A percentile compares a stretch with the other conserved stretches of the same genome.
These are phyloP conservation scores for Amphibalanus amphitrite DNA, from an alignment of 1,140 invertebrate genomes.

Conservation along the genomic window DNA sequence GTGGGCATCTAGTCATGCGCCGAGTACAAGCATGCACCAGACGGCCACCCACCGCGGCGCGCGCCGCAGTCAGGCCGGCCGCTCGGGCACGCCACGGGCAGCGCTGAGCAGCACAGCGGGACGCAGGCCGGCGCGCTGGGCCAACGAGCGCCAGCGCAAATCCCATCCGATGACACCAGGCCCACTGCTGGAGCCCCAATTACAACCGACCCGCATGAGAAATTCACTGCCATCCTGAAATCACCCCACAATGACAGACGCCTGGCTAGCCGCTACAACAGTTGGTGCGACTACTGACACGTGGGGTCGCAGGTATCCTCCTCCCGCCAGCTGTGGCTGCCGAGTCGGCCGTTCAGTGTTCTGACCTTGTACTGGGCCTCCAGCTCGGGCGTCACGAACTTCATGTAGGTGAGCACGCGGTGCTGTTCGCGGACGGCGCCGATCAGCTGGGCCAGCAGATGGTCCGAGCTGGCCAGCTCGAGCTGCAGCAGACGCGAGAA, in stretches of 20 bases:
- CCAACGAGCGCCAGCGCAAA: too few species aligned
- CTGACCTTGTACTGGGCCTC: not conserved
- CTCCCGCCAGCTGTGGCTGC: too few species aligned
- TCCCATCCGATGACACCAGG: too few species aligned
- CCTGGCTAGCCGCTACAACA: too few species aligned
- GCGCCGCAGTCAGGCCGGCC: not conserved
- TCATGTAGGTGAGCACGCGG: not conserved
- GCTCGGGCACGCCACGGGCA: not conserved
- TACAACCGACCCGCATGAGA: too few species aligned
- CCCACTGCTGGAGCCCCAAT: too few species aligned
- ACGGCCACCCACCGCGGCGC: conserved; percentile 8
- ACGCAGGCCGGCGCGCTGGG: too few species aligned
- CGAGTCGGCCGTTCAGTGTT: too few species aligned
- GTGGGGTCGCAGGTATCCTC: too few species aligned
- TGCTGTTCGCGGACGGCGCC: not conserved
- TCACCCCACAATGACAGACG: too few species aligned
- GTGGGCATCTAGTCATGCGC: conserved; percentile 15
- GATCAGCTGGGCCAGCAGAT: not conserved
- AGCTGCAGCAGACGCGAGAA: not conserved
- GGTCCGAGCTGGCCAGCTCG: not conserved
- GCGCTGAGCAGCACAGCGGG: not conserved
- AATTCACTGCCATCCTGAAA: too few species aligned
- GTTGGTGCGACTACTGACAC: too few species aligned
- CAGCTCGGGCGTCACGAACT: not conserved
- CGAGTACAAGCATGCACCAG: conserved; percentile 10